Evolutionary conservation across 2,888 invertebrate species (phyloP).

Genomic region (Nemotelus nigrinus): DNA sequence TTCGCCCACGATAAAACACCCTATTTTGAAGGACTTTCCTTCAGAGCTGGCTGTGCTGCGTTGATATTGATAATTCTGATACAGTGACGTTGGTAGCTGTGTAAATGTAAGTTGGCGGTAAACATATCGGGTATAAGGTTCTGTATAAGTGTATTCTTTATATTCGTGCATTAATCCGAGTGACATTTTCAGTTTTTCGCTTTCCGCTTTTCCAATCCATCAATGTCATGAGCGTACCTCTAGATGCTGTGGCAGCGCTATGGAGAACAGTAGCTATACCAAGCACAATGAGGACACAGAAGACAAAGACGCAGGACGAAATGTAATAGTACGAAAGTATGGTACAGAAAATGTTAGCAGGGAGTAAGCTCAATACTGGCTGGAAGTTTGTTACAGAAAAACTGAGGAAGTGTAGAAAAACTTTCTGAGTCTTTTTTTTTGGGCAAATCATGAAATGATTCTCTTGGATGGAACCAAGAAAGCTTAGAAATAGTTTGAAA

Average conservation of each 20-base stretch:
- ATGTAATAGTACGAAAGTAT: background rate
- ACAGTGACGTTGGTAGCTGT: conserved; percentile 43
- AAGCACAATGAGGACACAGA: background rate
- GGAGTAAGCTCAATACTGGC: too few relatives aligned
- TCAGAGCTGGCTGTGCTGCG: conserved; percentile 24
- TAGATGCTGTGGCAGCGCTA: conserved; percentile 48
- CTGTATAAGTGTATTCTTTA: conserved; percentile 55
- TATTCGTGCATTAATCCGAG: conserved; percentile 58
- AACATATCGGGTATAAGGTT: conserved; percentile 6
- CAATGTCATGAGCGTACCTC: conserved; percentile 57
- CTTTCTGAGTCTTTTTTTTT: too few relatives aligned
- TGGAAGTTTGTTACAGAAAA: too few relatives aligned
- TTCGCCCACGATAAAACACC: conserved; percentile 46
- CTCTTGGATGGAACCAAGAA: too few relatives aligned
- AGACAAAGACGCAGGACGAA: background rate
- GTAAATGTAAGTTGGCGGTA: conserved; percentile 16
- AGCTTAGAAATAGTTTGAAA: background rate
- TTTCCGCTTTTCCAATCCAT: conserved; percentile 57
- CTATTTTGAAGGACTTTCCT: conserved; percentile 49
- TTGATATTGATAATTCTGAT: conserved; percentile 43
- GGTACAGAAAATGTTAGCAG: background rate
- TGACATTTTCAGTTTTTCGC: conserved; percentile 59
- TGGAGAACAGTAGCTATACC: conserved; percentile 3
- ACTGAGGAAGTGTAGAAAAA: too few relatives aligned
- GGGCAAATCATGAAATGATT: too few relatives aligned